Conservation (phyloP, 2,113 vertebrate species). For the Mus spicilegus region DNA sequence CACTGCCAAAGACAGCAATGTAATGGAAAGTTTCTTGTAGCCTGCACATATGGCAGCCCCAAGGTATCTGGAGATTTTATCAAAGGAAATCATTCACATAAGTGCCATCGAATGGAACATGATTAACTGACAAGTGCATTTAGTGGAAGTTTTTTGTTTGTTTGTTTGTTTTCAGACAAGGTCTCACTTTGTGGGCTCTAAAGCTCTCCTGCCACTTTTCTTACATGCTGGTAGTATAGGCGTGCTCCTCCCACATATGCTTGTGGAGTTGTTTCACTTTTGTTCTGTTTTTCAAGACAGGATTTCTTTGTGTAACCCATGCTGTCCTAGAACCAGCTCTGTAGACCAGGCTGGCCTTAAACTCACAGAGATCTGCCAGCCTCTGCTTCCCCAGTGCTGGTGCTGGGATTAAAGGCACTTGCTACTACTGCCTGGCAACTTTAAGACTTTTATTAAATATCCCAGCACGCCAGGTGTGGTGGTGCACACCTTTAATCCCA, state of each 20-base stretch:
- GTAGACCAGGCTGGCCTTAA: background rate
- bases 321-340: background rate
- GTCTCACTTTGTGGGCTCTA: background rate
- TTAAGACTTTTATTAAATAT: background rate
- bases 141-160: background rate
- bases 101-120: background rate
- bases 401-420: background rate
- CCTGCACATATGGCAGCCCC: background rate
- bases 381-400: background rate
- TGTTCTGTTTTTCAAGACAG: background rate
- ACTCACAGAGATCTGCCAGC: background rate
- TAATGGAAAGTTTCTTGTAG: background rate
- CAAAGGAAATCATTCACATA: conserved; percentile 41
- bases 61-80: conserved; percentile 47
- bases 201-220: background rate
- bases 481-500: too few relatives aligned
- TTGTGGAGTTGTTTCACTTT: background rate
- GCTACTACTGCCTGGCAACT: background rate
- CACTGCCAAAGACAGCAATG: background rate
- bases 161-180: background rate
- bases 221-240: background rate
- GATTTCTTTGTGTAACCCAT: background rate
- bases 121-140: background rate
- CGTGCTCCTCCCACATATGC: background rate
- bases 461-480: too few relatives aligned